These are phyloP conservation scores for Muntiacus muntjak DNA, from an alignment of 2,113 vertebrate species.

Conservation along the genomic window DNA sequence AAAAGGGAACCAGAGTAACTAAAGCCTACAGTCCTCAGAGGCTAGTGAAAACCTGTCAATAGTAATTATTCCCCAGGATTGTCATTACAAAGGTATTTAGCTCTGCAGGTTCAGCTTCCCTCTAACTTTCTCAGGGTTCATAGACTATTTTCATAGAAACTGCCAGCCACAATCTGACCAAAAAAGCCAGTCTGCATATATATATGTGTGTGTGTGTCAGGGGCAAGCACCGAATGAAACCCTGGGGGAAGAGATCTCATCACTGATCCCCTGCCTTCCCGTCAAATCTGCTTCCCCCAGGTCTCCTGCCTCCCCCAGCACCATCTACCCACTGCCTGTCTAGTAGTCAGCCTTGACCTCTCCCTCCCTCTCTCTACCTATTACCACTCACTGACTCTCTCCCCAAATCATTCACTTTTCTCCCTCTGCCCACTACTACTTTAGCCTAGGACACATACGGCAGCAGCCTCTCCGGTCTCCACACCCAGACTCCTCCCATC, in stretches of 20 bases:
- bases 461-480: background rate
- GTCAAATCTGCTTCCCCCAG: background rate
- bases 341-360: background rate
- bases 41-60: conserved; percentile 47
- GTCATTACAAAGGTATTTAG: conserved; percentile 55
- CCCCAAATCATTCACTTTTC: background rate
- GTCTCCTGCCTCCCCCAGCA: background rate
- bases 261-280: background rate
- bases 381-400: background rate
- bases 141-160: conserved; percentile 8
- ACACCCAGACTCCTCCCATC: background rate
- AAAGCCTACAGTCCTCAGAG: conserved; percentile 24
- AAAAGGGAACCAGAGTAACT: conserved; percentile 20
- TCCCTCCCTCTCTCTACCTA: background rate
- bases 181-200: background rate
- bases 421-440: background rate
- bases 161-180: background rate
- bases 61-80: background rate
- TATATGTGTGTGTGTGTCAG: background rate
- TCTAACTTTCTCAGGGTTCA: conserved; percentile 14
- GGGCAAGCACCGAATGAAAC: background rate
- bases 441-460: background rate
- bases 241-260: background rate
- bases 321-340: background rate
- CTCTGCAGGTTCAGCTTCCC: background rate